A percentile compares a stretch with the other conserved stretches of the same genome.
These are phyloP conservation scores for Sialis lutaria DNA, from an alignment of 2,888 invertebrate species.

Conservation along the genomic window DNA sequence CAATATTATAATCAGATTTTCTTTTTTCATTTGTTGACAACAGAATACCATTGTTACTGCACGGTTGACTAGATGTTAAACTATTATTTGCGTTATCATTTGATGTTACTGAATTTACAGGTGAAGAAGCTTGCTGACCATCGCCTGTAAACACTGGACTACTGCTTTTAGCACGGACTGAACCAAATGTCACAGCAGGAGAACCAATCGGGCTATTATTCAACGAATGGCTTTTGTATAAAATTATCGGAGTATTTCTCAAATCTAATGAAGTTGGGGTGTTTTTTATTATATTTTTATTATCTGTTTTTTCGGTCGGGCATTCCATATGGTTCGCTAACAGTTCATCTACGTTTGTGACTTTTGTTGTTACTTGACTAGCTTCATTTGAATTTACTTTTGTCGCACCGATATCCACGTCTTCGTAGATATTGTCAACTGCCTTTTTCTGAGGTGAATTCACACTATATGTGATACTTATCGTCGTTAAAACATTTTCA, in stretches of 20 bases:
- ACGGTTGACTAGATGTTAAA: conserved; percentile 6
- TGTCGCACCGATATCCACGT: conserved; percentile 29
- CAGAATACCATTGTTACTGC: conserved; percentile 8
- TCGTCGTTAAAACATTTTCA: conserved; percentile 43
- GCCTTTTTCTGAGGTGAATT: conserved; percentile 38
- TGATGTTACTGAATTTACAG: neutral
- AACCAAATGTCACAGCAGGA: neutral
- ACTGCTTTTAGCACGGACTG: neutral
- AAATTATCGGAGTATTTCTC: neutral
- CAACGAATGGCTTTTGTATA: neutral
- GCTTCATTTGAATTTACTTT: conserved; percentile 28
- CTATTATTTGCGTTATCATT: neutral
- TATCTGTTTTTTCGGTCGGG: neutral
- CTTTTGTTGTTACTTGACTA: conserved; percentile 22
- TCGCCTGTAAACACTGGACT: neutral
- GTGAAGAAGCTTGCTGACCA: neutral
- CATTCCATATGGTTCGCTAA: conserved; percentile 21
- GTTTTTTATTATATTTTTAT: neutral
- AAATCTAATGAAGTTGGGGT: neutral
- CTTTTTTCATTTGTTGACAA: conserved; percentile 17
- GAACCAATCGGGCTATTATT: neutral
- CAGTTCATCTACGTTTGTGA: conserved; percentile 4
- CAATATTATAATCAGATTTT: conserved; percentile 20
- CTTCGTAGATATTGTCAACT: conserved; percentile 35
- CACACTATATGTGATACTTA: conserved; percentile 45